Evolutionary conservation across 2,797 vertebrate species (phyloP), one percentile per base, ranked within the genome.

Genomic region (Avahi laniger): DNA sequence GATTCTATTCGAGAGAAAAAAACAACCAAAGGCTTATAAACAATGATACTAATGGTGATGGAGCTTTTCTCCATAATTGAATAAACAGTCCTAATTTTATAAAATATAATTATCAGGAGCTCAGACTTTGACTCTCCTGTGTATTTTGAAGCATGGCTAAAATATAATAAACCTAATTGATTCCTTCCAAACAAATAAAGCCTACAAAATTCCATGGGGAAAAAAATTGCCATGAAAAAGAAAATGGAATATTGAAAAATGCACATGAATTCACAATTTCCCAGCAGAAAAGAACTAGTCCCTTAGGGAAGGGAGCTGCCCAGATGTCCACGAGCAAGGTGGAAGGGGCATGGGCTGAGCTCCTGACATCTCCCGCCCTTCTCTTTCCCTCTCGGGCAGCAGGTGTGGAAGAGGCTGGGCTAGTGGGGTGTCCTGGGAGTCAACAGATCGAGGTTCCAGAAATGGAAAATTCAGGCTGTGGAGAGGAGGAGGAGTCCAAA

Each of bases 71-170:
- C 43, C 84, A 65, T 90, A 84, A 90, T 33, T 78, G 81, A 93
- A 70, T 30, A 82, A 88, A 22, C 33, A 3, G 65, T 28, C 89
- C 83, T 95, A 67, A 85, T 97, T 96, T 91, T 82, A 75, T 95
- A 92, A 93, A 82, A 87, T 33, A 17, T 33, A 61, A 83, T 90
- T 84, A 52, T 69, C 69, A 82, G 85, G 76, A 46, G 38, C 90
- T 78, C 73, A 28, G 94, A 61, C 46, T 54, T 73, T 48, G 46
- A 61, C 4, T 76, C 94, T 89, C 73, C 87, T 33, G 94, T 41
- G 88, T 93, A 70, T 96, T 92, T 73, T 4, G 10, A 81, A 96
- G 90, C 52, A 18, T 7, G 50, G 92, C 84, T 93, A 46, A 85
- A 73, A 54, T 81, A 84, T 70, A 92, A 78, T 61, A 65, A 33